A percentile compares a stretch with the other conserved stretches of the same genome.
Conservation (phyloP, 2,113 vertebrate species). For the Eubucco bourcierii region DNA sequence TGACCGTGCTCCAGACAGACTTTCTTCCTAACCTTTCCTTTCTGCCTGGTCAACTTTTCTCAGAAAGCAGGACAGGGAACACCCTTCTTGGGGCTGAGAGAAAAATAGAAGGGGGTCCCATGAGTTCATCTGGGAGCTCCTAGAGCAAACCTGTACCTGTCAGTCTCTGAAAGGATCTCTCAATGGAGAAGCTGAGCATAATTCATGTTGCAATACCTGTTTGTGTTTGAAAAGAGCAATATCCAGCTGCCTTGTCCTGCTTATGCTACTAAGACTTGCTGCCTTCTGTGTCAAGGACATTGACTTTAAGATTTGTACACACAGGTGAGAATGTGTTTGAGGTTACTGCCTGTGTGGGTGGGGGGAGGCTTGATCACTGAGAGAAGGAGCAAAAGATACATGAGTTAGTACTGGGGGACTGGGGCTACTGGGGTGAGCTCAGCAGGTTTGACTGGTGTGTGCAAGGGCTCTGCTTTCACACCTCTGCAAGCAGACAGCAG, state of each 20-base stretch:
- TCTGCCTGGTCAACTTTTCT: not conserved
- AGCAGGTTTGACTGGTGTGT: not conserved
- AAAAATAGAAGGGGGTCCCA: not conserved
- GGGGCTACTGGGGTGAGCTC: not conserved
- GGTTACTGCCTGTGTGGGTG: not conserved
- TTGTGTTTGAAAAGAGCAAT: not conserved
- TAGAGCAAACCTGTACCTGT: not conserved
- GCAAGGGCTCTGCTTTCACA: not conserved
- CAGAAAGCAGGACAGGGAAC: not conserved
- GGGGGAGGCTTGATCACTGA: not conserved
- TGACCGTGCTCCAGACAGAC: not conserved
- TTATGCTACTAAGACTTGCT: not conserved
- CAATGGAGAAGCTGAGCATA: not conserved
- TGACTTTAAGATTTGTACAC: not conserved
- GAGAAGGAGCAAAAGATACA: not conserved
- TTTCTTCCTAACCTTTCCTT: not conserved
- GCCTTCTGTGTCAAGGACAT: not conserved
- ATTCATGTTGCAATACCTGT: not conserved
- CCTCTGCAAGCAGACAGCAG: not conserved
- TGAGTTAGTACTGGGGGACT: not conserved
- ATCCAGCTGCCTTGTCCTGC: not conserved
- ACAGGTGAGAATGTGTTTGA: not conserved
- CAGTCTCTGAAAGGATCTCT: not conserved
- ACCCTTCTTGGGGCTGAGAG: not conserved
- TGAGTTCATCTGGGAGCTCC: not conserved